Evolutionary conservation across 2,888 invertebrate genomes (phyloP), one percentile per base, ranked within the genome.

Genomic region (Cistogaster globosa): DNA sequence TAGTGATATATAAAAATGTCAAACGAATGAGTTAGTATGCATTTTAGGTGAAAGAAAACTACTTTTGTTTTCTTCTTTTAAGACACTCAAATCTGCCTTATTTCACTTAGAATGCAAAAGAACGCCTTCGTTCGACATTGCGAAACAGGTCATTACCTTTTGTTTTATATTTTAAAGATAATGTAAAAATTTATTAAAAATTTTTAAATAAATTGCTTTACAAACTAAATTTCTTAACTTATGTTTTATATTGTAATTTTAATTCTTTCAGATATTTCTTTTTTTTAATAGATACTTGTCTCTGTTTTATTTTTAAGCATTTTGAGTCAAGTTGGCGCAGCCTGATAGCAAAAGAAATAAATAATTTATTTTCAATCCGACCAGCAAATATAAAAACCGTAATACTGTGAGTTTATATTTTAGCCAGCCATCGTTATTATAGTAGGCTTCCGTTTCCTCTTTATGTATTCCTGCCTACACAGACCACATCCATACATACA

Each of bases 391-490:
- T n/a, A n/a, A n/a, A n/a, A 26, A 65, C 22, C 82, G 72, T 16
- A n/a, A 42, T 16, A 16, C 67, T 26, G 48, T 57, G 5, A 79
- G 79, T 77, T 75, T 75, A 77, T 80, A 86, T 74, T 84, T 74
- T 63, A 78, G 67, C 84, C 76, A 87, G 82, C 81, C 83, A 84
- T 60, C 74, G 58, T 74, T 67, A 74, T 74, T 80, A 74, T 67
- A 83, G 86, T 83, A 84, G 84, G 87, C 87, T 87, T 87, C 88
- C 87, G 88, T 83, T 87, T 88, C 87, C 88, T 86, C 65, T 88
- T 80, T 57, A 57, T 74, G 51, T 81, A 69, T 69, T 68, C 38
- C 32, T 45, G 55, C 69, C 4, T 55, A 51, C 38, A 22, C 60
- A 55, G 1, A 18, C 0, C 0, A 32, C 78, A 72, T 20, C 32